Conservation (phyloP, 2,888 invertebrate genomes). For the Unio pictorum region DNA sequence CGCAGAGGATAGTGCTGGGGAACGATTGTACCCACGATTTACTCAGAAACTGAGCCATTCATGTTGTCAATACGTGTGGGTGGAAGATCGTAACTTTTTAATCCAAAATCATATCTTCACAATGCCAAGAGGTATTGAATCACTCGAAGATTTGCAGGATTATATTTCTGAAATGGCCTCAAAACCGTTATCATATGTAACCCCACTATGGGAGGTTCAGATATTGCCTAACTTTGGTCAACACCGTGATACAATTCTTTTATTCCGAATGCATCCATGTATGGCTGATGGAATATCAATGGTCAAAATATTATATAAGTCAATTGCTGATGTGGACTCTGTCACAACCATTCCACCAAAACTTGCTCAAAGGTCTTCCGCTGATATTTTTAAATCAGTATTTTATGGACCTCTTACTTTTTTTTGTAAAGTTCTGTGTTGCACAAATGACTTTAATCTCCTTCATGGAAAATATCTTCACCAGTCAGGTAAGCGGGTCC, state of each 20-base stretch:
- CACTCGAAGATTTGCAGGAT: conserved; percentile 70
- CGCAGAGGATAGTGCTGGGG: conserved; percentile 68
- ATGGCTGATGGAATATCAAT: conserved; percentile 75
- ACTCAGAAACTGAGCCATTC: conserved; percentile 71
- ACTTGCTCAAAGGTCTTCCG: conserved; percentile 29
- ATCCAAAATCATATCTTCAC: conserved; percentile 74
- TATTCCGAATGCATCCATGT: conserved; percentile 74
- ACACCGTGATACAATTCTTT: conserved; percentile 71
- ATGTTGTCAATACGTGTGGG: conserved; percentile 74
- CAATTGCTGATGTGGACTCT: conserved; percentile 67
- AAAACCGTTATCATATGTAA: conserved; percentile 70
- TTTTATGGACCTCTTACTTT: conserved; percentile 74
- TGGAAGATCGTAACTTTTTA: conserved; percentile 72
- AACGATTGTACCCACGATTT: conserved; percentile 73
- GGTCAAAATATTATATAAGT: conserved; percentile 70
- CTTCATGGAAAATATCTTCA: conserved; percentile 66
- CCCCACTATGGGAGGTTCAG: conserved; percentile 76
- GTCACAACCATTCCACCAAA: conserved; percentile 36
- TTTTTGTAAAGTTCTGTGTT: conserved; percentile 72
- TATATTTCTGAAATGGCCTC: conserved; percentile 73
- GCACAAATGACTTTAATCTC: conserved; percentile 72
- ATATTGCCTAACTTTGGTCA: conserved; percentile 72
- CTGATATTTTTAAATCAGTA: conserved; percentile 69
- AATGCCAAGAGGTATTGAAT: conserved; percentile 67
- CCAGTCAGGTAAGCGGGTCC: conserved; percentile 63